Evolutionary conservation across 2,888 invertebrate genomes (phyloP).

Genomic region (Lithophane socia): DNA sequence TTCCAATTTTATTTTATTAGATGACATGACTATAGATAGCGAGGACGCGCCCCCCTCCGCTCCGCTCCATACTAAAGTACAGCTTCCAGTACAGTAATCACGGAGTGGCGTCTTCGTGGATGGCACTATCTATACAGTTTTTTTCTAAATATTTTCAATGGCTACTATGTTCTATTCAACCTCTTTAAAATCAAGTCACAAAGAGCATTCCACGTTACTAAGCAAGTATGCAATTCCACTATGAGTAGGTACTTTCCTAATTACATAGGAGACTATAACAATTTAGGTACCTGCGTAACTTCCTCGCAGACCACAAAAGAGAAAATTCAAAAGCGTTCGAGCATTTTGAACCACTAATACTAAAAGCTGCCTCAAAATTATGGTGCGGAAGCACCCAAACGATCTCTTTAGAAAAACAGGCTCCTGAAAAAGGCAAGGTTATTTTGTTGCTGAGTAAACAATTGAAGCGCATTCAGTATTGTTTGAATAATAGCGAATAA

Average conservation of each 20-base stretch:
- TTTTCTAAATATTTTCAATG: not conserved
- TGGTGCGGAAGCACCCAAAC: conserved; percentile 9
- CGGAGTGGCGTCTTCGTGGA: no score
- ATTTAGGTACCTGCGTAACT: not conserved
- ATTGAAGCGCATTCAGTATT: conserved; percentile 42
- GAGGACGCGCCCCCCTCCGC: no score
- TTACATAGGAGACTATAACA: conserved; percentile 17
- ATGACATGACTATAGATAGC: not conserved
- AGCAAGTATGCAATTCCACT: not conserved
- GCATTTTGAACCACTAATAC: conserved; percentile 4
- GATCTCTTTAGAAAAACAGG: conserved; percentile 9
- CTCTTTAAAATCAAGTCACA: not conserved
- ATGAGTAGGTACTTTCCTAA: conserved; percentile 10
- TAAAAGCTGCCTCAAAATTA: conserved; percentile 10
- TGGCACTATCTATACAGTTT: not conserved
- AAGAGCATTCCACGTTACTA: no score
- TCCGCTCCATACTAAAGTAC: no score
- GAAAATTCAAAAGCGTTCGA: conserved; percentile 12
- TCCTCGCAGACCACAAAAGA: conserved; percentile 5
- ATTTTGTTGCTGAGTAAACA: conserved; percentile 33
- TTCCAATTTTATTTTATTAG: conserved; percentile 16
- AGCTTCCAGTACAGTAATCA: no score
- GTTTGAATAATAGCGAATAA: conserved; percentile 62
- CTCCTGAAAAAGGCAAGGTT: not conserved
- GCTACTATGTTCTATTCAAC: not conserved